These are phyloP conservation scores for Pogonus chalceus DNA, from an alignment of 1,140 invertebrate species.

Conservation along the genomic window DNA sequence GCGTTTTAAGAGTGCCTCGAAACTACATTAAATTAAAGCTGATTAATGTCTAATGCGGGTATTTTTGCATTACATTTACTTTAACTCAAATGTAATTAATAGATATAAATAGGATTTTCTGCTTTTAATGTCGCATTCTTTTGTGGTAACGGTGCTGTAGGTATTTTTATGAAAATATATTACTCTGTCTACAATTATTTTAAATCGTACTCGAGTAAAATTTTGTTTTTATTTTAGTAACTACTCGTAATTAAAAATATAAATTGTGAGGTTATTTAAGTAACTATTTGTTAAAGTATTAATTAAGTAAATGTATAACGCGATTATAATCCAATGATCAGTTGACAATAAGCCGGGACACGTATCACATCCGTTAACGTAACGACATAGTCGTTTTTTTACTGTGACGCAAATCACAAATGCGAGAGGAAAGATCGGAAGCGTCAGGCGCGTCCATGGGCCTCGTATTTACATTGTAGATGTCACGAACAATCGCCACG, in stretches of 20 bases:
- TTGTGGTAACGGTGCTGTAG: neutral
- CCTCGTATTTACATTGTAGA: constrained; percentile 3
- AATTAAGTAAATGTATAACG: too few species aligned
- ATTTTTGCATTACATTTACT: neutral
- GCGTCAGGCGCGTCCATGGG: neutral
- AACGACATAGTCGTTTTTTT: neutral
- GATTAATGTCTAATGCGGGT: neutral
- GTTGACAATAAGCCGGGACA: too few species aligned
- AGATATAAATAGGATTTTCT: neutral
- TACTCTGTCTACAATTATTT: neutral
- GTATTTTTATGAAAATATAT: neutral
- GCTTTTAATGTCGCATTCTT: neutral
- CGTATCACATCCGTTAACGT: neutral
- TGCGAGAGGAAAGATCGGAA: too few species aligned
- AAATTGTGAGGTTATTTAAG: neutral
- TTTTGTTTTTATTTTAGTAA: neutral
- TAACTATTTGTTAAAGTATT: too few species aligned
- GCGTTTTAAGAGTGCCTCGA: too few species aligned
- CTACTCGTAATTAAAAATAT: neutral
- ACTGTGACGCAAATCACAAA: too few species aligned
- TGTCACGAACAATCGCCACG: neutral
- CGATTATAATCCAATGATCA: too few species aligned
- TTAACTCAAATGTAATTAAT: neutral
- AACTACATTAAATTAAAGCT: neutral
- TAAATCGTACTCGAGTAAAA: neutral